These are phyloP conservation scores for Hippopotamyrus pictus DNA, from an alignment of 2,797 vertebrate genomes.

Conservation along the genomic window DNA sequence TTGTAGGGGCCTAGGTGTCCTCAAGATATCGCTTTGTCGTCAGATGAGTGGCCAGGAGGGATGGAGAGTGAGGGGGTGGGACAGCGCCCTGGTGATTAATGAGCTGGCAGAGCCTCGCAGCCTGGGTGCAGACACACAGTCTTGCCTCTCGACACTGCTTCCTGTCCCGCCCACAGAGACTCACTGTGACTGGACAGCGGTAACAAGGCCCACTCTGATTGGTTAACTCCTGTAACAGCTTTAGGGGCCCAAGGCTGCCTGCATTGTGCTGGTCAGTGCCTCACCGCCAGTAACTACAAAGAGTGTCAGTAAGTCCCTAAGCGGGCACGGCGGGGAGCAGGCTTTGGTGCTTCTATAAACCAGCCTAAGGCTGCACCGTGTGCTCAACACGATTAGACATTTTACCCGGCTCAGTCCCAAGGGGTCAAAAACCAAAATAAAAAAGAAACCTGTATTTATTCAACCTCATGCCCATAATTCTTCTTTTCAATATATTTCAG, in stretches of 20 bases:
- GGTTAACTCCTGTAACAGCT: background rate
- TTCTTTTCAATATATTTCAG: slow-evolving; percentile 37
- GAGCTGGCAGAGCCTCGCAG: background rate
- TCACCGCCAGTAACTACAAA: background rate
- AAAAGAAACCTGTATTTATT: slow-evolving; percentile 36
- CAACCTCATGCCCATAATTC: slow-evolving; percentile 48
- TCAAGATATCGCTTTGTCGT: background rate
- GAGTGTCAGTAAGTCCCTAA: background rate
- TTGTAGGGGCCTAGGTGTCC: background rate
- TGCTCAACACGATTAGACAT: background rate
- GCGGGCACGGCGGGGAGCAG: background rate
- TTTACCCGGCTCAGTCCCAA: background rate
- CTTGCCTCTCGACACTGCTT: background rate
- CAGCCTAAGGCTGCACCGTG: background rate
- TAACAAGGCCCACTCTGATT: background rate
- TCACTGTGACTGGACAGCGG: background rate
- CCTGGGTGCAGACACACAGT: background rate
- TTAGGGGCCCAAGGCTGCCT: background rate
- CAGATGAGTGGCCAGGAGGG: background rate
- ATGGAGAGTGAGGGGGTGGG: background rate
- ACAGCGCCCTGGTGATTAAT: background rate
- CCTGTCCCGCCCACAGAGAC: background rate
- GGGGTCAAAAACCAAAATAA: slow-evolving; percentile 23
- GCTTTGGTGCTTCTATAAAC: background rate
- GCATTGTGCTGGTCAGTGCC: background rate